phyloP scores from a whole-genome alignment of 2,797 vertebrate genomes.

The Clarias pachynema region DNA sequence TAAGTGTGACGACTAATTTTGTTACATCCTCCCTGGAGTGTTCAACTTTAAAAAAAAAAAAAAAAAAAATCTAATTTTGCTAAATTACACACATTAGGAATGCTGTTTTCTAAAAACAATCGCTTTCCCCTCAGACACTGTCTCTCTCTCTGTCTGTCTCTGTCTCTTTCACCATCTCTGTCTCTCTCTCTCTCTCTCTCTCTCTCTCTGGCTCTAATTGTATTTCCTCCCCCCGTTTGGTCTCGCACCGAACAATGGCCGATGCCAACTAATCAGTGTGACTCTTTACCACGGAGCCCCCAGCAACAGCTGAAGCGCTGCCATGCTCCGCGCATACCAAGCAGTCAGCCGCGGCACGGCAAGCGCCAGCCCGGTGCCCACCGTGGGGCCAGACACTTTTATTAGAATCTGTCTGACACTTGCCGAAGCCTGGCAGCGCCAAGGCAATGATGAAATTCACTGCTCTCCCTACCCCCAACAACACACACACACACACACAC shows the following conservation, averaged over 20 bases:
- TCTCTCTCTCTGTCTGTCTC: slow-evolving; percentile 54
- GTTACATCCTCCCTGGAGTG: slow-evolving; percentile 64
- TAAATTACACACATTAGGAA: slow-evolving; percentile 73
- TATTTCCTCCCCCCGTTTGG: slow-evolving; percentile 72
- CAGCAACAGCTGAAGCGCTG: slow-evolving; percentile 81
- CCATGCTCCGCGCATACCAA: slow-evolving; percentile 79
- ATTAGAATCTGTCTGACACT: slow-evolving; percentile 93
- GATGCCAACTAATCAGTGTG: slow-evolving; percentile 86
- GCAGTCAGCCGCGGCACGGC: slow-evolving; percentile 83
- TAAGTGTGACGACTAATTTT: slow-evolving; percentile 58
- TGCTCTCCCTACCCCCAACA: slow-evolving; percentile 67
- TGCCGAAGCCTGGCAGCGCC: slow-evolving; percentile 83
- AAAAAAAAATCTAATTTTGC: slow-evolving; percentile 65
- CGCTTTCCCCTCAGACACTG: slow-evolving; percentile 62
- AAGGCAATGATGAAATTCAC: slow-evolving; percentile 88
- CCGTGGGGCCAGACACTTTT: slow-evolving; percentile 94
- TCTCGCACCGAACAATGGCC: slow-evolving; percentile 75
- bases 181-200: slow-evolving; percentile 56
- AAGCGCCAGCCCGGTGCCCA: slow-evolving; percentile 84
- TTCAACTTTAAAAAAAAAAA: slow-evolving; percentile 64
- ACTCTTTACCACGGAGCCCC: slow-evolving; percentile 80
- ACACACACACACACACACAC: slow-evolving; percentile 25
- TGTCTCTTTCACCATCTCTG: slow-evolving; percentile 45
- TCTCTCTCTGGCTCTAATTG: slow-evolving; percentile 70
- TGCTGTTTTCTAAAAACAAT: slow-evolving; percentile 71